Base-by-base conservation (phyloP, 2,888 invertebrate genomes). In the Xestia xanthographa region DNA sequence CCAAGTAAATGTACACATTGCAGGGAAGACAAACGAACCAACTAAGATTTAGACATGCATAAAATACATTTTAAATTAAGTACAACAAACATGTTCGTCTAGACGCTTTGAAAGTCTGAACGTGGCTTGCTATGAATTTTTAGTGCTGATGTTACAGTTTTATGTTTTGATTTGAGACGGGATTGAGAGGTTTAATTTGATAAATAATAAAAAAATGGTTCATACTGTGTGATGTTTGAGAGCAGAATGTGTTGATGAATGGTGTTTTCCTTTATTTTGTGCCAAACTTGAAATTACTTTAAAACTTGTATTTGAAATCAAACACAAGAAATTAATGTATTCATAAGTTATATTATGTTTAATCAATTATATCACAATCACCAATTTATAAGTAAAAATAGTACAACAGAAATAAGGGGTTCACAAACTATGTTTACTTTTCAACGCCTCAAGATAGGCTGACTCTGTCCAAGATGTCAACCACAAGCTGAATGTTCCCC, bases 1-100 rank as follows among this genome's bases (percentile, higher is more conserved):
- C 90, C 90, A 90, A 86, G 50, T 79, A 73, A 85, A 88, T 90
- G 85, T 88, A 87, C 82, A 88, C 88, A 84, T 73, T 84, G 83
- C 84, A 84, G 70, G 66, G 77, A 77, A 84, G 75, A 85, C 79
- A 91, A 89, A 87, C 85, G 77, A 83, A 88, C 73, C 80, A 77
- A 83, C 82, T 77, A 86, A 89, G 88, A 88, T 89, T 88, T 88
- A 88, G 87, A 86, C 83, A 86, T 90, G 86, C 89, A 91, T 90
- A 87, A 89, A 91, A 88, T 89, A 87, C 86, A 88, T 89, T 88
- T 87, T 84, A 91, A 91, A 89, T 91, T 87, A 90, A 72, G 68
- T 80, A 85, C 78, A 70, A 78, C 75, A 41, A 74, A 69, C 73
- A 71, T 73, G 67, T 60, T 68, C 12, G 86, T 89, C 86, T 81